Evolutionary conservation across 2,888 invertebrate genomes (phyloP).

Genomic region (Nemoura dubitans): DNA sequence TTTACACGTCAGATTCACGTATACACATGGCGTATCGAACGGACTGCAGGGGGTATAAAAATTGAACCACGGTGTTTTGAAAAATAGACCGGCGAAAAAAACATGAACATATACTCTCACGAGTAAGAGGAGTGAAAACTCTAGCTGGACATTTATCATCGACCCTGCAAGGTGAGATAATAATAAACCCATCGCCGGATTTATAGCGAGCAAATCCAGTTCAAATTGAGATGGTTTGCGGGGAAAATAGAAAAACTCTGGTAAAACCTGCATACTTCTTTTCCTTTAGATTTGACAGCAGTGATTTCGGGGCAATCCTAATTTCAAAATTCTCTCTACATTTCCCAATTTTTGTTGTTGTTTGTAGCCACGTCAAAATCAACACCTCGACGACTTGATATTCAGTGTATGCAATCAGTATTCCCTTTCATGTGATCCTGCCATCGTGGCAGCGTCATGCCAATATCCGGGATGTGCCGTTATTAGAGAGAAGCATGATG

Average conservation of each 20-base stretch:
- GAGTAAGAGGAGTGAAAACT: not conserved
- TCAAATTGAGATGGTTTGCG: not conserved
- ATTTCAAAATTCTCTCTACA: not conserved
- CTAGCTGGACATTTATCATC: not conserved
- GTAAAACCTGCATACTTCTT: not conserved
- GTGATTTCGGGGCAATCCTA: not conserved
- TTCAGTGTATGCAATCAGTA: not conserved
- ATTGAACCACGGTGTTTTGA: not conserved
- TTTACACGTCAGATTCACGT: not conserved
- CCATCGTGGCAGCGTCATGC: not conserved
- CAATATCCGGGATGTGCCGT: not conserved
- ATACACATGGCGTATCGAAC: no score
- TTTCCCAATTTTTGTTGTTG: not conserved
- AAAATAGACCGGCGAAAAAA: not conserved
- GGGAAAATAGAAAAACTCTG: not conserved
- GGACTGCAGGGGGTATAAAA: not conserved
- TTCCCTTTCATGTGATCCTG: not conserved
- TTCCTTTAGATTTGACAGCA: not conserved
- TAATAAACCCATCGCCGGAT: not conserved
- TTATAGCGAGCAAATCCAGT: not conserved
- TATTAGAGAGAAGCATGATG: not conserved
- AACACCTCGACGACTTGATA: not conserved
- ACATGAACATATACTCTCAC: not conserved
- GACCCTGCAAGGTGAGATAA: slow-evolving; percentile 2
- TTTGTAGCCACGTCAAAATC: not conserved